Evolutionary conservation across 1,140 invertebrate genomes (phyloP).

Genomic region (Hetaerina americana): DNA sequence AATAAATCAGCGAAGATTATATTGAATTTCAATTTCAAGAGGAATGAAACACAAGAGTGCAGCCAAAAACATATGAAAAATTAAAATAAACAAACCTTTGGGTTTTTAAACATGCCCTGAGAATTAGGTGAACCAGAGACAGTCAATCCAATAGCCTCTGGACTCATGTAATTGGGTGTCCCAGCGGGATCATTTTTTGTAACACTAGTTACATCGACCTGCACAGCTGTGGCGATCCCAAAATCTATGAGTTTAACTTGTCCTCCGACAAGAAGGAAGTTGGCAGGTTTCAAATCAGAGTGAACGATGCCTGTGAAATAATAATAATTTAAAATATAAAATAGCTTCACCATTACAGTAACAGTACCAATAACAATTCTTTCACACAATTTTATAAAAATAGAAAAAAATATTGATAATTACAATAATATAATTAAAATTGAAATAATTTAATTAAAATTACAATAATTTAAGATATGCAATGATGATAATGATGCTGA

Average conservation of each 20-base stretch:
- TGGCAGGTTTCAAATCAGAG: slow-evolving; percentile 93
- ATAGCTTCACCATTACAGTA: too few species aligned
- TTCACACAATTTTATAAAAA: too few species aligned
- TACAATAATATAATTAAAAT: too few species aligned
- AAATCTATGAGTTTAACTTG: slow-evolving; percentile 94
- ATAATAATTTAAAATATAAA: too few species aligned
- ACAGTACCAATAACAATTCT: too few species aligned
- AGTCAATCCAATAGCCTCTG: slow-evolving; percentile 65
- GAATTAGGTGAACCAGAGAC: slow-evolving; percentile 30
- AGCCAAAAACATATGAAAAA: background rate
- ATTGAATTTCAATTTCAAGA: too few species aligned
- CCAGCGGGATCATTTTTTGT: slow-evolving; percentile 68
- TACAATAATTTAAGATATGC: too few species aligned
- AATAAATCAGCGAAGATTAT: too few species aligned
- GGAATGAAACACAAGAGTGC: too few species aligned
- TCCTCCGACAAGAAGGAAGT: slow-evolving; percentile 81
- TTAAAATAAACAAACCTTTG: slow-evolving; percentile 2
- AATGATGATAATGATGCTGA: too few species aligned
- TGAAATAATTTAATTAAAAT: too few species aligned
- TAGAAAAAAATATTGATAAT: too few species aligned
- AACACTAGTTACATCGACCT: slow-evolving; percentile 80
- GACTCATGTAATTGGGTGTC: slow-evolving; percentile 93
- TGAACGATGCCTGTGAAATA: slow-evolving; percentile 68
- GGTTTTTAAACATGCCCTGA: slow-evolving; percentile 4
- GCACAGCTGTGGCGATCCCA: slow-evolving; percentile 86